phyloP scores from a whole-genome alignment of 2,797 vertebrate genomes.

The Acanthurus lineatus region DNA sequence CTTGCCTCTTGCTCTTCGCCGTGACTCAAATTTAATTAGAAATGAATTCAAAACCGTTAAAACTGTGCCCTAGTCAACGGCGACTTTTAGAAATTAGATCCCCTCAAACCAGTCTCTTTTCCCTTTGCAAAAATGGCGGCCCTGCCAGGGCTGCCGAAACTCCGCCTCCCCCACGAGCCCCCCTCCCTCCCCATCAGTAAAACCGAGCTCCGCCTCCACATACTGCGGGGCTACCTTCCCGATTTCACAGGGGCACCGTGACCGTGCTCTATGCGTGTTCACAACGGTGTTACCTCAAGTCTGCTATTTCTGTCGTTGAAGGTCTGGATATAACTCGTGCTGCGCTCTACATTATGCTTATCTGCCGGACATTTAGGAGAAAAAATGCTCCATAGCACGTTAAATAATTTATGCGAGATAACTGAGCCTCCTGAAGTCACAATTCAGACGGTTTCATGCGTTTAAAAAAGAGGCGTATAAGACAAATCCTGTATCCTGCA shows the following conservation, averaged over 20 bases:
- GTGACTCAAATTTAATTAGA: constrained; percentile 43
- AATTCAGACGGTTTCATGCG: background rate
- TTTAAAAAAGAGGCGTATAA: background rate
- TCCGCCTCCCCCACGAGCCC: constrained; percentile 84
- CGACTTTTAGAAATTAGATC: constrained; percentile 89
- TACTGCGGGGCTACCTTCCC: constrained; percentile 90
- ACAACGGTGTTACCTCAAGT: constrained; percentile 37
- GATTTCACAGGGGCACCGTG: constrained; percentile 90
- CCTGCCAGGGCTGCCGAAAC: constrained; percentile 87
- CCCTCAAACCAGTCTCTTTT: constrained; percentile 91
- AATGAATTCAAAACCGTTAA: constrained; percentile 76
- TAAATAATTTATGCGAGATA: background rate
- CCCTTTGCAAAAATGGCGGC: constrained; percentile 99
- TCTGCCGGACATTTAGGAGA: background rate
- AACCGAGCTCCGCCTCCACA: constrained; percentile 82
- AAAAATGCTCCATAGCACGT: background rate
- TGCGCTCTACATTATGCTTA: background rate
- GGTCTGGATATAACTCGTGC: constrained; percentile 30
- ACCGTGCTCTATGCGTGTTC: constrained; percentile 71
- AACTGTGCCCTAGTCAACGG: constrained; percentile 81
- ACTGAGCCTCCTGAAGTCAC: background rate
- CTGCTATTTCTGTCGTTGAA: constrained; percentile 49
- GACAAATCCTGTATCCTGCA: constrained; percentile 1
- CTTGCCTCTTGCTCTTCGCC: constrained; percentile 35
- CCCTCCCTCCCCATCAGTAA: constrained; percentile 75